Base-by-base conservation (phyloP, 2,888 invertebrate species). In the Proisotoma minuta region DNA sequence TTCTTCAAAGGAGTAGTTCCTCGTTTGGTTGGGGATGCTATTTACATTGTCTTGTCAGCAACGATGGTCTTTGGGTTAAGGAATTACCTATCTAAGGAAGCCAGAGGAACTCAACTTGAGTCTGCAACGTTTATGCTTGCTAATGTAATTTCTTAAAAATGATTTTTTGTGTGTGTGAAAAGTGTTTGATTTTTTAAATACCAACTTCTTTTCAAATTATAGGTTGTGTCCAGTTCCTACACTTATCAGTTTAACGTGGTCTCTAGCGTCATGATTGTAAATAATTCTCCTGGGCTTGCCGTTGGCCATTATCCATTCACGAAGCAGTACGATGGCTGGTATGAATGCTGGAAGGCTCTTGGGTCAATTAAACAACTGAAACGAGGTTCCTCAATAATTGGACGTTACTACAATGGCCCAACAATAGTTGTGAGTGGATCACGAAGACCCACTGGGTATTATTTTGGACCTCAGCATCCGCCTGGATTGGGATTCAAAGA, bases 221-320 rank as follows among this genome's bases (percentile, higher is more conserved):
- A 81, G 84, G 89, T 93, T 77, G 79, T 92, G 57, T 88, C 90
- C 62, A 85, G 88, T 66, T 87, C 91, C 60, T 76, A 91, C 66
- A 88, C 92, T 18, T 97, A 98, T 79, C 96, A 96, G 22, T 85
- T 95, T 77, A 86, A 88, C 77, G 89, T 97, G 64, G 92, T 95
- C 1, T 87, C 91, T 15, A 90, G 91, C 63, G 90, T 94, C 75
- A 93, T 95, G 90, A 85, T 88, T 63, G 88, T 95, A 8, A 87
- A 87, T 65, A 86, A 89, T 66, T 87, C 87, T n/a, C n/a, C n/a
- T n/a, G 87, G 85, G 68, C 81, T 95, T 57, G 82, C 83, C 68
- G 93, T 92, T 54, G 93, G 92, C 26, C 83, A 85, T 65, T 89
- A 90, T 27, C 92, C 92, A 0, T 81, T 84, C 53, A 92, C 94